phyloP scores from a whole-genome alignment of 2,888 invertebrate genomes.

The Drosophila vallismaia region DNA sequence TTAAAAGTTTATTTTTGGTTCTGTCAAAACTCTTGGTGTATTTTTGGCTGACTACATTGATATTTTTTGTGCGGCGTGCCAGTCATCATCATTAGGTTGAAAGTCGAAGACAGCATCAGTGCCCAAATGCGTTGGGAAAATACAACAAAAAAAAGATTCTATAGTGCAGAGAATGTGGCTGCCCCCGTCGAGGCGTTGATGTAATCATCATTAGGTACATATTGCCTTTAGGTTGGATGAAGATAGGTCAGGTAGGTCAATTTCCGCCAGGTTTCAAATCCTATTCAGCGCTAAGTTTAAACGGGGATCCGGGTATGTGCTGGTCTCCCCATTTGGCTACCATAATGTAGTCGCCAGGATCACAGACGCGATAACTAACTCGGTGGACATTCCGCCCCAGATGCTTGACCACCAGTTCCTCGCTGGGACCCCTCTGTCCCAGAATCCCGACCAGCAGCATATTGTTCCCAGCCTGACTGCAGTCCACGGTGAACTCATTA shows the following conservation, averaged over 20 bases:
- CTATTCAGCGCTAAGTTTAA: conserved; percentile 71
- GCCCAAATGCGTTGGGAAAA: conserved; percentile 58
- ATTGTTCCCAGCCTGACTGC: conserved; percentile 89
- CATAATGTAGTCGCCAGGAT: conserved; percentile 96
- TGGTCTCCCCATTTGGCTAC: conserved; percentile 98
- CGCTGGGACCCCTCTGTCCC: conserved; percentile 98
- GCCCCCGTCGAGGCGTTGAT: conserved; percentile 41
- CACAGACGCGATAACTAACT: conserved; percentile 94
- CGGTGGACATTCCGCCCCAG: conserved; percentile 95
- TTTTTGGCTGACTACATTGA: neutral
- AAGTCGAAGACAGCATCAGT: conserved; percentile 28
- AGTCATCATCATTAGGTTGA: conserved; percentile 52
- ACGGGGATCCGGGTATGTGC: conserved; percentile 98
- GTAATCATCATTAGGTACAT: conserved; percentile 79
- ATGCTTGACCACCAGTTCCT: conserved; percentile 97
- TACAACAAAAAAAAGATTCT: conserved; percentile 54
- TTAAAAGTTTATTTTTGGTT: neutral
- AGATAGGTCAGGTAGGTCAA: conserved; percentile 9
- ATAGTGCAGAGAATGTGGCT: conserved; percentile 57
- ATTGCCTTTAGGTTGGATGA: conserved; percentile 17
- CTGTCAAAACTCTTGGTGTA: neutral
- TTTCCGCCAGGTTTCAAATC: conserved; percentile 34
- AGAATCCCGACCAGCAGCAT: conserved; percentile 97
- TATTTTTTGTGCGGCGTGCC: neutral
- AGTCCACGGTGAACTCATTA: conserved; percentile 83